Base-by-base conservation (phyloP, 2,888 invertebrate genomes). In the Scaptodrosophila latifasciaeformis region DNA sequence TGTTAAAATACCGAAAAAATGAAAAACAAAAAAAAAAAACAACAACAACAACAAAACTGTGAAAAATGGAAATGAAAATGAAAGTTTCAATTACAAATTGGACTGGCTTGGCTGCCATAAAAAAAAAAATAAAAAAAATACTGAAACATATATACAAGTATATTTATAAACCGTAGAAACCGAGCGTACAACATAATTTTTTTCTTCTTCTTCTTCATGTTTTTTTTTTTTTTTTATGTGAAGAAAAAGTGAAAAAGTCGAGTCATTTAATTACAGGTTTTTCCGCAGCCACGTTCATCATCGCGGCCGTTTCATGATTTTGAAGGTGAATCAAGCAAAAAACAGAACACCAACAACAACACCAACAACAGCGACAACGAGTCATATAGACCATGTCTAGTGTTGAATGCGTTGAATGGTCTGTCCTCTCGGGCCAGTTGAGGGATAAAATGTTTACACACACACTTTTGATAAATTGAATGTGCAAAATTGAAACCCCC, bases 11-110 rank as follows among this genome's bases (percentile, higher is more conserved):
- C n/a, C n/a, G n/a, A 10, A 15, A 39, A 39, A 46, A 51, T 34
- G n/a, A 49, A 37, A 54, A 21, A 19, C 15, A 46, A 52, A 15
- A 39, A 35, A 29, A 31, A 46, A 42, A 34, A 27, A 13, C n/a
- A 21, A 19, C 12, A 35, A 24, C 48, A 35, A 45, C 57, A 57
- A 56, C 57, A 56, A 29, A 21, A 39, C 35, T 43, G 54, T 21
- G 50, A 39, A 29, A 54, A 57, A 57, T 47, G 49, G 24, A 60
- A 60, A 66, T 64, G 61, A 78, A 71, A 78, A 71, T 59, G 79
- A 71, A 71, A 71, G 71, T 71, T 71, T 71, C 71, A 67, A 75
- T 78, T 78, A 75, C 76, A 70, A 67, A 70, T 62, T 70, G 60
- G 56, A 27, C 19, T 55, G 29, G 12, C 18, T 31, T 57, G 45